phyloP scores from a whole-genome alignment of 2,888 invertebrate genomes.

The Cybosia mesomella region DNA sequence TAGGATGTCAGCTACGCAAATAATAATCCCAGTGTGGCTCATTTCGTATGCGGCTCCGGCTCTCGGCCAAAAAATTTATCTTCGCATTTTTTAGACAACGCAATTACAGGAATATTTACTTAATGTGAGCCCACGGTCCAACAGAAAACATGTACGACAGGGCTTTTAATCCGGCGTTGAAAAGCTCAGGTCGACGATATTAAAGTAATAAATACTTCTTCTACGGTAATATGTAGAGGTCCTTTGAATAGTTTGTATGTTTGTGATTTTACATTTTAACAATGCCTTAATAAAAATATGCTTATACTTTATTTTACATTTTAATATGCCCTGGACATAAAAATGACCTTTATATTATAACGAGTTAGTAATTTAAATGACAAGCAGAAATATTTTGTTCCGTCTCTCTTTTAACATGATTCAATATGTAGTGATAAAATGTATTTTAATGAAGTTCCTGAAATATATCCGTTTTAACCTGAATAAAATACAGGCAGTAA shows the following conservation, averaged over 20 bases:
- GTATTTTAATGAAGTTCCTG: slow-evolving; percentile 1
- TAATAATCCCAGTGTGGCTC: slow-evolving; percentile 79
- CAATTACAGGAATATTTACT: slow-evolving; percentile 83
- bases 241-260: slow-evolving; percentile 23
- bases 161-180: slow-evolving; percentile 63
- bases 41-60: slow-evolving; percentile 78
- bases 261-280: slow-evolving; percentile 29
- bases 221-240: slow-evolving; percentile 39
- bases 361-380: slow-evolving; percentile 4
- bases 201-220: slow-evolving; percentile 55
- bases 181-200: slow-evolving; percentile 39
- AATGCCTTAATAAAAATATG: slow-evolving; percentile 2
- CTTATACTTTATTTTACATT: background rate
- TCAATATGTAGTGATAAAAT: slow-evolving; percentile 36
- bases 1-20: slow-evolving; percentile 83
- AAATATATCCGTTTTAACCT: slow-evolving; percentile 1
- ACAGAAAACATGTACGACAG: slow-evolving; percentile 64
- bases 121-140: slow-evolving; percentile 64
- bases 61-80: slow-evolving; percentile 76
- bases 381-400: background rate
- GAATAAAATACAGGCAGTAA: slow-evolving; percentile 3
- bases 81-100: slow-evolving; percentile 77
- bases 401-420: slow-evolving; percentile 4
- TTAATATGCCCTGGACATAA: background rate
- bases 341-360: background rate